phyloP scores from a whole-genome alignment of 2,888 invertebrate species.

The Sericinus montela region DNA sequence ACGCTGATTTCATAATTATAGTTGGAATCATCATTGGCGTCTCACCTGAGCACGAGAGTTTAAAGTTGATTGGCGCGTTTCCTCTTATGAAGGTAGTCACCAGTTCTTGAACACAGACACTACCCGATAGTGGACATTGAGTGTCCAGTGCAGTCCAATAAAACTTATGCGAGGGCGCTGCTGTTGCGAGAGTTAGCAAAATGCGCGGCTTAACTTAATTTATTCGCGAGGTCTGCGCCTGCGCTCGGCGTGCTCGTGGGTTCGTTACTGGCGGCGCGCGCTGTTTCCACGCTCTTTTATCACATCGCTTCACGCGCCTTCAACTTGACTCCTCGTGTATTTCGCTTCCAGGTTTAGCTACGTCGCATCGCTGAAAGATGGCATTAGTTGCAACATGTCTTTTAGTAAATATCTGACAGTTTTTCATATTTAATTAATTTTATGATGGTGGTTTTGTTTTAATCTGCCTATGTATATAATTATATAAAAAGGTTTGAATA shows the following conservation, averaged over 20 bases:
- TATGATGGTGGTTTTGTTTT: too few species aligned
- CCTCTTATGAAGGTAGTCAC: constrained; percentile 38
- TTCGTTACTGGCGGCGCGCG: constrained; percentile 70
- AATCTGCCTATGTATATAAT: too few species aligned
- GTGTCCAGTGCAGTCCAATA: constrained; percentile 31
- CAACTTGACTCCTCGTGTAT: constrained; percentile 59
- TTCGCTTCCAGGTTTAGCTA: constrained; percentile 11
- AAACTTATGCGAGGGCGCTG: constrained; percentile 42
- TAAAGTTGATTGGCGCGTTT: constrained; percentile 33
- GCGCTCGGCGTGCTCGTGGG: constrained; percentile 51
- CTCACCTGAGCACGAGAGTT: constrained; percentile 53
- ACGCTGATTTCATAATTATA: constrained; percentile 31
- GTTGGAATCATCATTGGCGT: constrained; percentile 26
- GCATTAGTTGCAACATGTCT: neutral
- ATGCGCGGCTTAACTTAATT: constrained; percentile 29
- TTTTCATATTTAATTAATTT: too few species aligned
- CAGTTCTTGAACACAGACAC: constrained; percentile 61
- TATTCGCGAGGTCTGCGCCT: constrained; percentile 42
- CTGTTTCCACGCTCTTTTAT: constrained; percentile 61
- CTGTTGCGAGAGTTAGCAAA: constrained; percentile 36
- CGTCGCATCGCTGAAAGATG: constrained; percentile 3
- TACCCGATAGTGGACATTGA: constrained; percentile 45
- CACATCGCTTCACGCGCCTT: constrained; percentile 67
- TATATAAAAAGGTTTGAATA: too few species aligned
- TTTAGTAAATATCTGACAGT: neutral